Percentiles rank a stretch among this genome's conserved stretches.
These are phyloP conservation scores for Lethenteron camtschaticum DNA, from an alignment of 2,113 vertebrate species.

Conservation along the genomic window DNA sequence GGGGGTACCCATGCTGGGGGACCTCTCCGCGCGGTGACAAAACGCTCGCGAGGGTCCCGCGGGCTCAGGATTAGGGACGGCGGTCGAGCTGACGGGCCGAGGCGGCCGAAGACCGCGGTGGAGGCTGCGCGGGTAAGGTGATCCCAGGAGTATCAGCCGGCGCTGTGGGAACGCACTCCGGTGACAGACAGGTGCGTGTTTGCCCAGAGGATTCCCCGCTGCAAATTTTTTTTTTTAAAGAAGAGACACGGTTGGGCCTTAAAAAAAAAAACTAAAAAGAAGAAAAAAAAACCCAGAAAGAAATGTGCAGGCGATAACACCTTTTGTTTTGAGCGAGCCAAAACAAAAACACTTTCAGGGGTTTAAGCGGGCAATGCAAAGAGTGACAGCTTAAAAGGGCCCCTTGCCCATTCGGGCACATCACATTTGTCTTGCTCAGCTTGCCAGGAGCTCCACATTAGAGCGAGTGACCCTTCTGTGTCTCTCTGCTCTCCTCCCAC, in stretches of 20 bases:
- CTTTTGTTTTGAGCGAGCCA: slow-evolving; percentile 5
- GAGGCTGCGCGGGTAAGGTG: background rate
- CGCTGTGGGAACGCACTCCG: slow-evolving; percentile 3
- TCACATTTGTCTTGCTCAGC: slow-evolving; percentile 6
- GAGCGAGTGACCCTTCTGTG: background rate
- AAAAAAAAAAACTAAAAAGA: background rate
- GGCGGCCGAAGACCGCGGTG: no score
- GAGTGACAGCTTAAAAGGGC: slow-evolving; percentile 5
- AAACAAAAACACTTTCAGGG: slow-evolving; percentile 6
- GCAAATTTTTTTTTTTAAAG: background rate
- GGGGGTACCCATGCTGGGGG: no score
- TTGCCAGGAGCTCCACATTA: background rate
- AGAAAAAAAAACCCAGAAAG: no score
- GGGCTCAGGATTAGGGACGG: no score
- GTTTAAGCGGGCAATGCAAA: slow-evolving; percentile 5
- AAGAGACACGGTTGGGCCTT: slow-evolving; percentile 2
- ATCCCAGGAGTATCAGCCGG: slow-evolving; percentile 1
- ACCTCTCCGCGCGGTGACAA: no score
- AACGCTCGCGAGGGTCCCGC: no score
- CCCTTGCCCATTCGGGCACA: background rate
- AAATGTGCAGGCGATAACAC: background rate
- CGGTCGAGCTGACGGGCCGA: no score
- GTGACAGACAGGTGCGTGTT: slow-evolving; percentile 5
- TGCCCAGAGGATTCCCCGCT: slow-evolving; percentile 3
- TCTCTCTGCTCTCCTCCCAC: background rate